Evolutionary conservation across 2,797 vertebrate genomes (phyloP), one percentile per base, ranked within the genome.

Genomic region (Sebastes oblongus): DNA sequence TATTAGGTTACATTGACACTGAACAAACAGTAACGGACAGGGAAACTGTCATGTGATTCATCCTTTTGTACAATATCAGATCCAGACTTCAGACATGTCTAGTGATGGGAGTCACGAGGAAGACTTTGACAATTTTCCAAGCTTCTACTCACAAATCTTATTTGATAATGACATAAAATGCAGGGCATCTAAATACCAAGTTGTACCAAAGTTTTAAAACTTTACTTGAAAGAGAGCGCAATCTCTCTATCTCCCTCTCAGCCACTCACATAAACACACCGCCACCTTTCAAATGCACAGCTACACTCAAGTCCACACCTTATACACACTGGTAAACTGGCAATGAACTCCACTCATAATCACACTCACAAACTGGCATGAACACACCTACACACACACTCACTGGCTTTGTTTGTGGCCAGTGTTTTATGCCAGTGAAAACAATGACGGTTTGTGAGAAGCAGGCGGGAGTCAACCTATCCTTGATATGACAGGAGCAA

Each of bases 401-500:
- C 50, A 27, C 11, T 30, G 74, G 60, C 87, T 89, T 93, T 95
- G 89, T 94, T 82, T 86, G 70, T 77, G 75, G 52, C 76, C 77
- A 83, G 83, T 88, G 86, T 87, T 94, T 90, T 91, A 87, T 89
- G 84, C 56, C 81, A 78, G 42, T 76, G 78, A 88, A 91, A 91
- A 93, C 91, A 94, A 94, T 91, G 84, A 56, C 3, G 80, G 78
- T 78, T 86, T 90, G 87, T 92, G 81, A 89, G 81, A 83, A 84
- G 61, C 34, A 83, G 86, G 78, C 72, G 59, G 78, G 81, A 89
- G 76, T 18, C 62, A 52, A 83, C 82, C 72, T 82, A 58, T 81
- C 83, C 79, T 90, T 87, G 80, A 90, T 89, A 92, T 88, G 81
- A 94, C 91, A 92, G 91, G 88, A 93, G 91, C 87, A 90, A 73